A percentile compares a stretch with the other conserved stretches of the same genome.
These are phyloP conservation scores for Glaucidium brasilianum DNA, from an alignment of 2,113 vertebrate genomes.

Conservation along the genomic window DNA sequence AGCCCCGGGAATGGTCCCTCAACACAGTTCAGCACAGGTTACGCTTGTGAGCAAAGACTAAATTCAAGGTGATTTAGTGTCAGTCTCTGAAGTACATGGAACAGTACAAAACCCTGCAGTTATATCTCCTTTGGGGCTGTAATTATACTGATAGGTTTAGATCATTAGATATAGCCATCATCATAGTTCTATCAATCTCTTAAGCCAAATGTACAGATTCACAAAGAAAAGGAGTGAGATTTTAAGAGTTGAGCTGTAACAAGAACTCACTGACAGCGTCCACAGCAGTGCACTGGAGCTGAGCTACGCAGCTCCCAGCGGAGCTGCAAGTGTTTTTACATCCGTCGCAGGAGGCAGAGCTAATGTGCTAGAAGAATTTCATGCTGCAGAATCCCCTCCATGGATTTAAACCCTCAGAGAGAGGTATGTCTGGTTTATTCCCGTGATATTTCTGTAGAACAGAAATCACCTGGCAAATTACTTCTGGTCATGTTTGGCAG, in stretches of 20 bases:
- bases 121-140: background rate
- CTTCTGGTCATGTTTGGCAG: background rate
- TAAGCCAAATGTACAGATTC: background rate
- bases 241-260: background rate
- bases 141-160: background rate
- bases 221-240: background rate
- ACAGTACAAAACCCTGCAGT: background rate
- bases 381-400: background rate
- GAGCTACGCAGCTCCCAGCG: background rate
- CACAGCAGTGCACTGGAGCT: background rate
- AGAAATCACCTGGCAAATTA: conserved; percentile 3
- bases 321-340: background rate
- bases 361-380: background rate
- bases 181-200: background rate
- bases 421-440: background rate
- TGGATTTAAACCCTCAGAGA: conserved; percentile 12
- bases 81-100: background rate
- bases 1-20: background rate
- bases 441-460: background rate
- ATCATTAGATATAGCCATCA: background rate
- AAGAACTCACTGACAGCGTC: background rate
- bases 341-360: background rate
- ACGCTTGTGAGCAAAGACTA: background rate
- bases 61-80: background rate
- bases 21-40: background rate